Evolutionary conservation across 1,140 invertebrate species (phyloP).

Genomic region (Seison nebaliae): DNA sequence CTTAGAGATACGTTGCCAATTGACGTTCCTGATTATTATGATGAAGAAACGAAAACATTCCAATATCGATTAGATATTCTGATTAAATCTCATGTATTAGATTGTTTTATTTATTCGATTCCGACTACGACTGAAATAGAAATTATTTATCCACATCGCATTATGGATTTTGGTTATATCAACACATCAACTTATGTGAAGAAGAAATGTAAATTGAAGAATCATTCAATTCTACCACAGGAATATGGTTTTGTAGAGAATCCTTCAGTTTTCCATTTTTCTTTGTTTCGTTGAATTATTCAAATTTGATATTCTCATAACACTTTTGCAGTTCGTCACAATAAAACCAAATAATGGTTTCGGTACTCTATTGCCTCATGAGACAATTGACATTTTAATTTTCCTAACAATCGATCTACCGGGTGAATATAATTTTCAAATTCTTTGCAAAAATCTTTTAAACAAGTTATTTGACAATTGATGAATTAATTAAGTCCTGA

Average conservation of each 20-base stretch:
- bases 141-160: neutral
- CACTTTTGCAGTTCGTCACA: constrained; percentile 21
- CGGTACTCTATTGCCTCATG: constrained; percentile 24
- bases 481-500: neutral
- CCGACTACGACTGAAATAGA: too few species aligned
- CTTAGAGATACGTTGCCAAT: constrained; percentile 20
- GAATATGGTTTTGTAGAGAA: constrained; percentile 26
- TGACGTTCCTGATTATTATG: constrained; percentile 23
- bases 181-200: constrained; percentile 24
- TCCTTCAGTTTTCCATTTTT: constrained; percentile 18
- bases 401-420: constrained; percentile 26
- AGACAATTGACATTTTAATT: constrained; percentile 24
- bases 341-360: constrained; percentile 29
- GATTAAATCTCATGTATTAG: too few species aligned
- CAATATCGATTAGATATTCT: too few species aligned
- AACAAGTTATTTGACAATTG: constrained; percentile 18
- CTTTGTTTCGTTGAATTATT: neutral
- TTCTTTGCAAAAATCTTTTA: constrained; percentile 24
- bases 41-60: constrained; percentile 23
- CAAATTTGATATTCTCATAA: neutral
- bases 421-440: constrained; percentile 23
- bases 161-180: constrained; percentile 25
- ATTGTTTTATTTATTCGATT: too few species aligned
- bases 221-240: constrained; percentile 26
- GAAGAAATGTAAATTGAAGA: constrained; percentile 20